These are phyloP conservation scores for Argyra leucocephala DNA, from an alignment of 2,888 invertebrate genomes.

Conservation along the genomic window DNA sequence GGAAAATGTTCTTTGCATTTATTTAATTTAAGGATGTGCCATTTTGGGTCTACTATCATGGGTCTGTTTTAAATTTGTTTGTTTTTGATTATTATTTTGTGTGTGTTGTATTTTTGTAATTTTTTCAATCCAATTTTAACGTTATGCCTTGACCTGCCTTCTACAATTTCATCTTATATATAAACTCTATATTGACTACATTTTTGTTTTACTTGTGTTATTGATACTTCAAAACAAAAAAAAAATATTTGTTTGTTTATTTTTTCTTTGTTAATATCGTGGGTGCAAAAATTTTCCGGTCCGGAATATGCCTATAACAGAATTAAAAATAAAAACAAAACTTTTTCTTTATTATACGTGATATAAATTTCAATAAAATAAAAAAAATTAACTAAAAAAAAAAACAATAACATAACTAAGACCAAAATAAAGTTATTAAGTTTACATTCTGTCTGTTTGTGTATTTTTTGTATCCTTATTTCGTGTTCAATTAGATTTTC, in stretches of 20 bases:
- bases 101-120: neutral
- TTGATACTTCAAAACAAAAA: no score
- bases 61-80: neutral
- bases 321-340: neutral
- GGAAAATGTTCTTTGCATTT: neutral
- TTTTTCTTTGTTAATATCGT: neutral
- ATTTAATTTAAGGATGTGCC: neutral
- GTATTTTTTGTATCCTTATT: neutral
- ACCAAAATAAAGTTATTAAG: neutral
- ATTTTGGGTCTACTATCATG: neutral
- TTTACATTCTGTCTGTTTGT: neutral
- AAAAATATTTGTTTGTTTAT: neutral
- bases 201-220: no score
- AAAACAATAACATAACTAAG: neutral
- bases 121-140: neutral
- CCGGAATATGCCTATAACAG: neutral
- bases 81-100: neutral
- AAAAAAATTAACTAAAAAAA: neutral
- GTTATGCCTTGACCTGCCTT: neutral
- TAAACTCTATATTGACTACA: no score
- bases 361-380: neutral
- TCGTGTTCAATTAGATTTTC: neutral
- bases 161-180: neutral
- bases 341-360: neutral
- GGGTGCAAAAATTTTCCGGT: neutral